Evolutionary conservation across 2,888 invertebrate species (phyloP).

Genomic region (Amorpha juglandis): DNA sequence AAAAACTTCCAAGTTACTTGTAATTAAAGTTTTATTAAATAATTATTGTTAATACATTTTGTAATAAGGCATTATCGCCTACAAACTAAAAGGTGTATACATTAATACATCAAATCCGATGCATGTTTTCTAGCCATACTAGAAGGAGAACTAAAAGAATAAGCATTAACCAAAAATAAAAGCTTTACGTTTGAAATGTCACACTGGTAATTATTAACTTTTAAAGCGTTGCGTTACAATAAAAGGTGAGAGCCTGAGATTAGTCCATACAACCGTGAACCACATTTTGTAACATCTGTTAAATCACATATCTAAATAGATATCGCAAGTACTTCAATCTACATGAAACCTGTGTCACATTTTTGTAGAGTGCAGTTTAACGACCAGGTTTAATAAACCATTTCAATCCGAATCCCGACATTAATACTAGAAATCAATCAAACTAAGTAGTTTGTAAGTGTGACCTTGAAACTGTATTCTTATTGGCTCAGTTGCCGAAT

Average conservation of each 20-base stretch:
- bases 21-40: conserved; percentile 56
- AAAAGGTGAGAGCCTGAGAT: conserved; percentile 2
- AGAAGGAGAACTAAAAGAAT: conserved; percentile 39
- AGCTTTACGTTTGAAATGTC: conserved; percentile 7
- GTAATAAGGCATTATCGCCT: conserved; percentile 62
- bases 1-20: conserved; percentile 26
- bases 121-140: conserved; percentile 61
- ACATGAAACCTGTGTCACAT: no score
- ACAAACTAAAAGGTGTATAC: conserved; percentile 61
- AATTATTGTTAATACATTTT: conserved; percentile 69
- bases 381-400: no score
- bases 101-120: conserved; percentile 56
- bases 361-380: no score
- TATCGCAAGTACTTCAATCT: no score
- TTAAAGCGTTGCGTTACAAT: conserved; percentile 11
- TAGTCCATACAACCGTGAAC: background rate
- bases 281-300: background rate
- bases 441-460: no score
- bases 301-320: no score
- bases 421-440: no score
- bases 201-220: conserved; percentile 10
- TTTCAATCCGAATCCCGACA: no score
- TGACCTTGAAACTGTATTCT: background rate
- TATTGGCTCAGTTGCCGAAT: no score
- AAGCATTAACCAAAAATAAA: conserved; percentile 16